Base-by-base conservation (phyloP, 2,888 invertebrate species). In the Diloba caeruleocephala region DNA sequence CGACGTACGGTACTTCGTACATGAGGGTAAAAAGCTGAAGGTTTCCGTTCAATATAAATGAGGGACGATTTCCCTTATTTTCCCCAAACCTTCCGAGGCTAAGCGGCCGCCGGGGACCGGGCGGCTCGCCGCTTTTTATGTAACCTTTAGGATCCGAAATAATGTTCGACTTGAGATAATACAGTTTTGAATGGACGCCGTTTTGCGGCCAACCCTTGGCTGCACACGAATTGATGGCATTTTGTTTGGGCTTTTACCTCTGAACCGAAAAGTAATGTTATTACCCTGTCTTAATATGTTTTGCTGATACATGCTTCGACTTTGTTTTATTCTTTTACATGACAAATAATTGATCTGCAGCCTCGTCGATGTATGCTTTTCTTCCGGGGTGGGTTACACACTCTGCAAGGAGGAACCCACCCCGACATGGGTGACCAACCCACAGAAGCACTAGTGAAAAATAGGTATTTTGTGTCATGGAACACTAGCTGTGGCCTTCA, bases 41-140 rank as follows among this genome's bases (percentile, higher is more conserved):
- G 78, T 78, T 81, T 78, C 75, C 80, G 81, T 87, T 86, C 88
- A 86, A 88, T 87, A 89, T 89, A 87, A 86, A 90, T 88, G 90
- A 88, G 88, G 81, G 84, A 82, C 84, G 81, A 79, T 87, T 87
- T 87, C 81, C 86, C 82, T 83, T 84, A 84, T 85, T 87, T 84
- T 80, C 72, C 78, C 77, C 76, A 76, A 79, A 79, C 84, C 81
- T 82, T 79, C 62, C 64, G 73, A 77, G 80, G 81, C 84, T 90
- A 91, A 91, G 87, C 85, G 88, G 89, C 76, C 91, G 73, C 78
- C 61, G 57, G 92, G 91, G 92, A 91, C 76, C 68, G 36, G 65
- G 50, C 62, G 63, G 64, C 63, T 66, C 68, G 61, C 78, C 78
- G 81, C 81, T 88, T 89, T 86, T 88, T 87, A 84, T 84, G 81